Conservation (phyloP, 2,888 invertebrate species). For the Acronicta psi region DNA sequence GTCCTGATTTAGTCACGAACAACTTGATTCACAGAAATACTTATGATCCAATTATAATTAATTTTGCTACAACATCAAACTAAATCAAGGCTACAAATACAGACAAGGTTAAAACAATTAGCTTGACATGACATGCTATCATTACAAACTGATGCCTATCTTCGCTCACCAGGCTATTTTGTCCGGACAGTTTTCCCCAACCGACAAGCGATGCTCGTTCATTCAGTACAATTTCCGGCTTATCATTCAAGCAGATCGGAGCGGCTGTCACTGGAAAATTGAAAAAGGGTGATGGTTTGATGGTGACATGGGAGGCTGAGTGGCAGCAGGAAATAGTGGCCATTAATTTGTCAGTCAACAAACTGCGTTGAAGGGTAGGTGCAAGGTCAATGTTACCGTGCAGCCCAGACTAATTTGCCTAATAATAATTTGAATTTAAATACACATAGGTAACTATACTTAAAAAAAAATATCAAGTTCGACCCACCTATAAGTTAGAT, state of each 20-base stretch:
- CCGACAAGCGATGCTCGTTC: constrained; percentile 91
- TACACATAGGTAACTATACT: too few species aligned
- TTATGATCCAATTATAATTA: constrained; percentile 2
- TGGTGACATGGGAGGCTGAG: constrained; percentile 39
- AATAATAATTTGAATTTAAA: too few species aligned
- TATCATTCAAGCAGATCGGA: constrained; percentile 92
- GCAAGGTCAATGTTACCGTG: constrained; percentile 46
- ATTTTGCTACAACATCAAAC: constrained; percentile 12
- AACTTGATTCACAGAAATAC: background rate
- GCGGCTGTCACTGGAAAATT: constrained; percentile 92
- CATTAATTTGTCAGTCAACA: constrained; percentile 44
- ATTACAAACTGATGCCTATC: constrained; percentile 38
- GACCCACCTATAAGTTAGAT: too few species aligned
- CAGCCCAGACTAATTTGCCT: constrained; percentile 2
- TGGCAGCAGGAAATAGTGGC: constrained; percentile 41
- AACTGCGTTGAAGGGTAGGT: constrained; percentile 41
- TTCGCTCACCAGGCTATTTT: constrained; percentile 80
- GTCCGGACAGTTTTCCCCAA: constrained; percentile 92
- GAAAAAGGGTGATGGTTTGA: constrained; percentile 41
- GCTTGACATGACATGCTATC: constrained; percentile 32
- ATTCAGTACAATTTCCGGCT: constrained; percentile 91
- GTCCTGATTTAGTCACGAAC: background rate
- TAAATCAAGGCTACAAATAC: constrained; percentile 40
- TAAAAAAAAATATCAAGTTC: too few species aligned
- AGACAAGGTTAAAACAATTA: constrained; percentile 55